Conservation (phyloP, 2,113 vertebrate genomes). For the Cricetomys ansorgei region DNA sequence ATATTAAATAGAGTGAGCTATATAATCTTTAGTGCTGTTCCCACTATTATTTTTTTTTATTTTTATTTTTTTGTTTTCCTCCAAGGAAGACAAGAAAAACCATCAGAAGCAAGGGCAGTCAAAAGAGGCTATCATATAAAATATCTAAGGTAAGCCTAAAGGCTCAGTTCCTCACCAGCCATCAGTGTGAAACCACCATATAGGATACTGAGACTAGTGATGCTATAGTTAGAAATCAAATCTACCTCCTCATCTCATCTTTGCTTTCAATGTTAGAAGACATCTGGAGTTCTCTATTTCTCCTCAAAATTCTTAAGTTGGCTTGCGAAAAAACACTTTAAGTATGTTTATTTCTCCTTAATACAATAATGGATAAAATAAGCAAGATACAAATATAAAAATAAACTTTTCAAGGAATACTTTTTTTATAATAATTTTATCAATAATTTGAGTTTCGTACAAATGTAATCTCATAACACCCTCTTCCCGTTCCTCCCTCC, state of each 20-base stretch:
- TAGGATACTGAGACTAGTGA: slow-evolving; percentile 92
- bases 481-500: no score
- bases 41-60: no score
- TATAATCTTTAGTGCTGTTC: slow-evolving; percentile 85
- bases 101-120: slow-evolving; percentile 89
- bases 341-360: background rate
- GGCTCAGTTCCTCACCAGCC: slow-evolving; percentile 82
- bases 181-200: slow-evolving; percentile 87
- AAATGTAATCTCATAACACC: no score
- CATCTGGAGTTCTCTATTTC: slow-evolving; percentile 63
- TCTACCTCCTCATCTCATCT: slow-evolving; percentile 89
- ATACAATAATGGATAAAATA: background rate
- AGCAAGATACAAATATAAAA: background rate
- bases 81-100: slow-evolving; percentile 92
- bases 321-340: background rate
- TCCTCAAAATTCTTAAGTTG: background rate
- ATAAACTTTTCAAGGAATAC: background rate
- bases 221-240: slow-evolving; percentile 89
- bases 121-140: slow-evolving; percentile 92
- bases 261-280: slow-evolving; percentile 81
- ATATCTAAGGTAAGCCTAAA: slow-evolving; percentile 92
- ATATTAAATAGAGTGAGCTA: slow-evolving; percentile 82
- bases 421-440: no score
- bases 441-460: no score
- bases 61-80: no score